A percentile compares a stretch with the other conserved stretches of the same genome.
phyloP scores from a whole-genome alignment of 2,797 vertebrate species.

The Threskiornis aethiopicus region DNA sequence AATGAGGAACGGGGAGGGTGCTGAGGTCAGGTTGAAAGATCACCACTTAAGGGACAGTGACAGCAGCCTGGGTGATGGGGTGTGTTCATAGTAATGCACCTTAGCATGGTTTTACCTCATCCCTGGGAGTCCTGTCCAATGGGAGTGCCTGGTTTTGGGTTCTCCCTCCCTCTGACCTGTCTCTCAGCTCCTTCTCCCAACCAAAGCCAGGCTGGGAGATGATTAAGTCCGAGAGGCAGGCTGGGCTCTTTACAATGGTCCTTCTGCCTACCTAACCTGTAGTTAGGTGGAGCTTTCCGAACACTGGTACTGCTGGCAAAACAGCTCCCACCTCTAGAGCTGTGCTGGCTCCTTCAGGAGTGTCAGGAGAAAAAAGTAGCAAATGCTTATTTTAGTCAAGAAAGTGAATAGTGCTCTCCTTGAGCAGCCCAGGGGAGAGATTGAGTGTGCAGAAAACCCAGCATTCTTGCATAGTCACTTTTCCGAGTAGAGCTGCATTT shows the following conservation, averaged over 20 bases:
- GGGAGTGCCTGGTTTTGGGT: not conserved
- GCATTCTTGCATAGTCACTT: conserved; percentile 38
- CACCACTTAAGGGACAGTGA: fast-evolving
- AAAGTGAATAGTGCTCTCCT: not conserved
- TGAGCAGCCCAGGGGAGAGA: not conserved
- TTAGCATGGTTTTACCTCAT: not conserved
- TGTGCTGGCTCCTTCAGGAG: not conserved
- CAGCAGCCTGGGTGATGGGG: not conserved
- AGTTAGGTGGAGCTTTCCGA: not conserved
- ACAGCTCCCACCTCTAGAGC: not conserved
- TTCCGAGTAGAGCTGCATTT: not conserved
- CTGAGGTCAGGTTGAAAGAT: not conserved
- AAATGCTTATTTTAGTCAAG: not conserved
- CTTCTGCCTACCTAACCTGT: not conserved
- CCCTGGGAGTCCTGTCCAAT: not conserved
- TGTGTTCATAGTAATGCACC: not conserved
- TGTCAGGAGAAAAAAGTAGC: not conserved
- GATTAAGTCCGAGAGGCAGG: not conserved
- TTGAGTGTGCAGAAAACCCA: not conserved
- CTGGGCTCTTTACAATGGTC: not conserved
- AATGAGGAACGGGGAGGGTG: not conserved
- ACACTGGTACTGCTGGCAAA: not conserved
- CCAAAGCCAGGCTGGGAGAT: not conserved
- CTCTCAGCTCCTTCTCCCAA: not conserved
- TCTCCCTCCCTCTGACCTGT: fast-evolving